Conservation (phyloP, 1,140 invertebrate species). For the Brachionus plicatilis region DNA sequence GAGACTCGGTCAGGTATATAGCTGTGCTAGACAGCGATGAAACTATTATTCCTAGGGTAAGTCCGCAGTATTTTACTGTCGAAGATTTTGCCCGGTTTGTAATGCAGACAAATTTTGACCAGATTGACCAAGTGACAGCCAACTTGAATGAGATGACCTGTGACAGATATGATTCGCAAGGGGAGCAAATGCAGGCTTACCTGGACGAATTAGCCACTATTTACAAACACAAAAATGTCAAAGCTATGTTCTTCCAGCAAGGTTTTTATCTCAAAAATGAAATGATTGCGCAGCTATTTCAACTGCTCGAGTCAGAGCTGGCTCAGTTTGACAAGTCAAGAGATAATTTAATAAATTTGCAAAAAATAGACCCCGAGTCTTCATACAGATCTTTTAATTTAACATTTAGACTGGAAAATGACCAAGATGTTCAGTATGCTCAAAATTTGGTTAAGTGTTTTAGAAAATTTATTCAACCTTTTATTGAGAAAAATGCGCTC, state of each 20-base stretch:
- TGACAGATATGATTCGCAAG: background rate
- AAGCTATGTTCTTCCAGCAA: background rate
- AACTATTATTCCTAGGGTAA: background rate
- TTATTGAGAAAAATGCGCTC: background rate
- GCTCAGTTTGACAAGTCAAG: background rate
- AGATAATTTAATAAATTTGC: background rate
- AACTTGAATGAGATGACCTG: background rate
- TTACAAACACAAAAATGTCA: background rate
- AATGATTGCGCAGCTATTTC: background rate
- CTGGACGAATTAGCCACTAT: background rate
- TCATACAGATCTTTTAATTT: background rate
- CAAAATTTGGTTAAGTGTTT: background rate
- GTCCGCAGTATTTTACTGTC: background rate
- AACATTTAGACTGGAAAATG: background rate
- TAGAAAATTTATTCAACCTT: background rate
- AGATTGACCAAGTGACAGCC: background rate
- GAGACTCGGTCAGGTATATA: background rate
- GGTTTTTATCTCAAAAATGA: conserved; percentile 14
- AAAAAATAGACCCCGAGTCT: background rate
- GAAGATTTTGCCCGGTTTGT: background rate
- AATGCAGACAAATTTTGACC: background rate
- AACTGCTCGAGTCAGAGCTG: background rate
- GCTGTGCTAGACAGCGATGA: conserved; percentile 13
- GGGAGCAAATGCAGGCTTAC: background rate
- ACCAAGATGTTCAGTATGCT: background rate